phyloP scores from a whole-genome alignment of 2,888 invertebrate species.

The Pterobdella sp. region DNA sequence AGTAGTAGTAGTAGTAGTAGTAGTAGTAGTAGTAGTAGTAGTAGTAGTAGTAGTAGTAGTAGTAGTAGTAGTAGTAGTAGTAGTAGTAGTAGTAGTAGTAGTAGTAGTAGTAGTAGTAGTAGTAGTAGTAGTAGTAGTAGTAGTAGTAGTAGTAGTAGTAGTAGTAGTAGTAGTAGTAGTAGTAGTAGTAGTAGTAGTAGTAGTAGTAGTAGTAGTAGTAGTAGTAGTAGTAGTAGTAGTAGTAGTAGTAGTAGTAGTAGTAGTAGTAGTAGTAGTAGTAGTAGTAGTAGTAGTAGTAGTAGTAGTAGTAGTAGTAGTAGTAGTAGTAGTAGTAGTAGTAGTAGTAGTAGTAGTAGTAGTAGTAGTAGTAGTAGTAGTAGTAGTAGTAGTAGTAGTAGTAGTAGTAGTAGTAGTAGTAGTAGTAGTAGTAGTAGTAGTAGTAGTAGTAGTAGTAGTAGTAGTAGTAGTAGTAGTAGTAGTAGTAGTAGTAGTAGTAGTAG shows the following conservation, averaged over 20 bases:
- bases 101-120: slow-evolving; percentile 19
- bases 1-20: neutral
- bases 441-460: slow-evolving; percentile 1
- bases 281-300: slow-evolving; percentile 15
- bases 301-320: slow-evolving; percentile 14
- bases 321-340: slow-evolving; percentile 4
- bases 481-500: slow-evolving; percentile 19
- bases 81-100: slow-evolving; percentile 20
- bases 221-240: slow-evolving; percentile 19
- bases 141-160: neutral
- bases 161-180: neutral
- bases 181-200: neutral
- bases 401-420: slow-evolving; percentile 6
- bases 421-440: neutral
- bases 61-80: slow-evolving; percentile 20
- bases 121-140: slow-evolving; percentile 17
- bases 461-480: slow-evolving; percentile 12
- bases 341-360: slow-evolving; percentile 14
- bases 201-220: neutral
- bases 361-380: slow-evolving; percentile 7
- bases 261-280: slow-evolving; percentile 13
- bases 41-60: slow-evolving; percentile 20
- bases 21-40: slow-evolving; percentile 19
- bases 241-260: slow-evolving; percentile 15
- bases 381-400: neutral